Percentiles rank a stretch among this genome's conserved stretches.
These are phyloP conservation scores for Acleris cristana DNA, from an alignment of 2,888 invertebrate species.

Conservation along the genomic window DNA sequence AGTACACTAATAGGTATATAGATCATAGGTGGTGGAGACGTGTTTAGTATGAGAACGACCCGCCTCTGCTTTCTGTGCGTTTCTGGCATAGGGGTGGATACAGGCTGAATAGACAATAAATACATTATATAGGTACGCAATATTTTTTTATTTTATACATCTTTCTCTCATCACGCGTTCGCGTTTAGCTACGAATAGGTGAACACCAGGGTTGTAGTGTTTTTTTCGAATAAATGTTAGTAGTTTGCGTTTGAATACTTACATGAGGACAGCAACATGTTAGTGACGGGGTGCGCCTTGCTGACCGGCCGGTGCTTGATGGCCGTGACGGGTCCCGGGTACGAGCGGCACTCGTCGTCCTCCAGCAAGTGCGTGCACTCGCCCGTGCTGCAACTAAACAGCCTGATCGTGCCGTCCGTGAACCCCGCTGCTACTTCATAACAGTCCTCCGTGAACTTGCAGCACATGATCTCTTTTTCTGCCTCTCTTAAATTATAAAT, in stretches of 20 bases:
- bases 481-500: conserved; percentile 69
- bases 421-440: conserved; percentile 84
- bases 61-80: too few species aligned
- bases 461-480: conserved; percentile 80
- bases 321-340: conserved; percentile 83
- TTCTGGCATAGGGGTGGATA: too few species aligned
- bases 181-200: too few species aligned
- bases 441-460: conserved; percentile 85
- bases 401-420: conserved; percentile 83
- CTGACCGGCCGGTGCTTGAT: conserved; percentile 85
- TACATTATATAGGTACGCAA: too few species aligned
- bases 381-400: conserved; percentile 81
- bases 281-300: conserved; percentile 83
- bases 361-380: conserved; percentile 73
- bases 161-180: too few species aligned
- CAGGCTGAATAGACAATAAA: too few species aligned
- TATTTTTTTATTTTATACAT: too few species aligned
- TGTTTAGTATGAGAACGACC: too few species aligned
- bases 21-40: too few species aligned
- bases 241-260: conserved; percentile 50
- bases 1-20: too few species aligned
- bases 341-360: conserved; percentile 81
- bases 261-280: conserved; percentile 84
- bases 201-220: too few species aligned
- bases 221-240: too few species aligned